Evolutionary conservation across 1,140 invertebrate species (phyloP).

Genomic region (Drosophila pseudoananassae): DNA sequence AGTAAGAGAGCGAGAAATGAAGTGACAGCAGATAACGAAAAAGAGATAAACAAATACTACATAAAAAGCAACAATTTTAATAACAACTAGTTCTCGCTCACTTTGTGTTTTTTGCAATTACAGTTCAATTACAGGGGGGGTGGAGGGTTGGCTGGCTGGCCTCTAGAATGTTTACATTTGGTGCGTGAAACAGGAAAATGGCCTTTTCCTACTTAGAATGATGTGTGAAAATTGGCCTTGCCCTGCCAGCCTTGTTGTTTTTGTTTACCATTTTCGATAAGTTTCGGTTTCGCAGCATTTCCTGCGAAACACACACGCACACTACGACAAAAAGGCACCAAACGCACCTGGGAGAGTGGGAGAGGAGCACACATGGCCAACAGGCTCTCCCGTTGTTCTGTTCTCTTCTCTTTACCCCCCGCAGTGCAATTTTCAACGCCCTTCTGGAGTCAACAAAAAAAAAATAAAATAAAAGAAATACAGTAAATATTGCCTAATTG

Average conservation of each 20-base stretch:
- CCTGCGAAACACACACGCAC: conserved; percentile 50
- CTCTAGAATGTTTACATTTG: conserved; percentile 72
- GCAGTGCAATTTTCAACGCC: conserved; percentile 55
- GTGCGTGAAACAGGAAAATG: conserved; percentile 56
- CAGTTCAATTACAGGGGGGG: not conserved
- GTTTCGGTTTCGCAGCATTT: conserved; percentile 63
- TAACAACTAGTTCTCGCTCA: conserved; percentile 50
- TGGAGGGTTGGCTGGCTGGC: not conserved
- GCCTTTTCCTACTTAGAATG: conserved; percentile 57
- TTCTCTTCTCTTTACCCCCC: conserved; percentile 54
- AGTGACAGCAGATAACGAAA: conserved; percentile 59
- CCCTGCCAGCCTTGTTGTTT: conserved; percentile 19
- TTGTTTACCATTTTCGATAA: conserved; percentile 76
- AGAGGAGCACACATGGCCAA: conserved; percentile 32
- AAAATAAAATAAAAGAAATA: conserved; percentile 10
- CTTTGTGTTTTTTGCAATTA: conserved; percentile 54
- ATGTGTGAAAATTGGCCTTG: conserved; percentile 74
- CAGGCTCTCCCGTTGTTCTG: conserved; percentile 14
- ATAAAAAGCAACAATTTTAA: conserved; percentile 57
- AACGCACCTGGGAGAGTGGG: conserved; percentile 1
- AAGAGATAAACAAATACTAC: conserved; percentile 68
- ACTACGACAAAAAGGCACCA: not conserved
- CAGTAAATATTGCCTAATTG: conserved; percentile 32
- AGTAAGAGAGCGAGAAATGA: conserved; percentile 31
- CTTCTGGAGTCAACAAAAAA: conserved; percentile 40